Conservation (phyloP, 2,113 vertebrate species). For the Danionella cerebrum region DNA sequence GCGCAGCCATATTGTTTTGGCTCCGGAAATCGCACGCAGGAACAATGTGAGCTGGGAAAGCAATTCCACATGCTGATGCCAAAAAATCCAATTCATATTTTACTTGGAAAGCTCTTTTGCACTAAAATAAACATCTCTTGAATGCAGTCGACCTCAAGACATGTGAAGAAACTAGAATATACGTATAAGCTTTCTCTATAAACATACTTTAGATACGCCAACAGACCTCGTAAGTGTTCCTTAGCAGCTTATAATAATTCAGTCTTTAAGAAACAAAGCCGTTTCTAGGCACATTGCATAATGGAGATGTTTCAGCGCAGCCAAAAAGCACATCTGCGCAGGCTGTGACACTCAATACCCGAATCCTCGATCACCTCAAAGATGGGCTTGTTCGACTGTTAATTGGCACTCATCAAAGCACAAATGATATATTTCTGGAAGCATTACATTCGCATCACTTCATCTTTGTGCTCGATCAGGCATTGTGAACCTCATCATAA, state of each 20-base stretch:
- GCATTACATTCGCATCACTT: constrained; percentile 8
- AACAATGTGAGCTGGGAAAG: constrained; percentile 30
- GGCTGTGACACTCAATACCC: too few species aligned
- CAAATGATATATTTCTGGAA: constrained; percentile 22
- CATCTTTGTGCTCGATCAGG: neutral
- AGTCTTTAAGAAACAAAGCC: neutral
- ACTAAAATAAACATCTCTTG: constrained; percentile 33
- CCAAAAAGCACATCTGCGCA: constrained; percentile 32
- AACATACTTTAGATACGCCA: constrained; percentile 21
- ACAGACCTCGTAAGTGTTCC: constrained; percentile 37
- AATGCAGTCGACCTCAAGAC: neutral
- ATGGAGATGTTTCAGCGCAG: constrained; percentile 24
- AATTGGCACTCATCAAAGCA: constrained; percentile 36
- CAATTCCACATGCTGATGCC: constrained; percentile 21
- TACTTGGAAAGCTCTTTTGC: constrained; percentile 35
- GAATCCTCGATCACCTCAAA: neutral
- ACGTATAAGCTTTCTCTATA: constrained; percentile 13
- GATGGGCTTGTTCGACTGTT: neutral
- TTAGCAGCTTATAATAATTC: constrained; percentile 24
- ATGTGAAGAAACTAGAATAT: constrained; percentile 1
- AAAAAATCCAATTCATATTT: constrained; percentile 38
- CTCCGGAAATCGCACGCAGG: constrained; percentile 23
- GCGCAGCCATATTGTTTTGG: constrained; percentile 44
- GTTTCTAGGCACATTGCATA: constrained; percentile 33
- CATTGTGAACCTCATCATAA: neutral